These are phyloP conservation scores for Trialeurodes vaporariorum DNA, from an alignment of 1,140 invertebrate species.

Conservation along the genomic window DNA sequence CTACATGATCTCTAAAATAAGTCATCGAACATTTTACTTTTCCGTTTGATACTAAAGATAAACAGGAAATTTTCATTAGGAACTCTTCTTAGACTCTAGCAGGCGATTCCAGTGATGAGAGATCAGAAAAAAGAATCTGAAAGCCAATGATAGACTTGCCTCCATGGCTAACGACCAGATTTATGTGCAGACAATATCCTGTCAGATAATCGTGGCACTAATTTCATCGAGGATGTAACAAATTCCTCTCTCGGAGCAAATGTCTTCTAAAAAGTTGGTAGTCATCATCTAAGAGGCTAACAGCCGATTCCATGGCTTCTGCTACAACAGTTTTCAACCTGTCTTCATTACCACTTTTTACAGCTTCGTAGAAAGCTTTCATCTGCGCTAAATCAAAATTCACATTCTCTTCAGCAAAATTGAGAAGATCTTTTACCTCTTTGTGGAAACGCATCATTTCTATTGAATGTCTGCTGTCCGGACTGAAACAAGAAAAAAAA, in stretches of 20 bases:
- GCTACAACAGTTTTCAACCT: conserved; percentile 5
- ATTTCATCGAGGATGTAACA: neutral
- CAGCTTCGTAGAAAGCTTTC: conserved; percentile 10
- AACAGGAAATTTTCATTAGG: no score
- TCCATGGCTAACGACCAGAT: no score
- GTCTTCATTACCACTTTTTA: conserved; percentile 15
- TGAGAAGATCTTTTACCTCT: conserved; percentile 13
- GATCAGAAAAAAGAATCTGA: no score
- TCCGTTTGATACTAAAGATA: no score
- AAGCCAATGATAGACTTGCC: no score
- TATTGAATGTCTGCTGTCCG: neutral
- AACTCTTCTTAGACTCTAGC: no score
- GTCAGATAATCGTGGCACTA: no score
- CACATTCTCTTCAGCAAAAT: conserved; percentile 15
- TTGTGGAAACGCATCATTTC: conserved; percentile 13
- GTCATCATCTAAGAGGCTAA: conserved; percentile 13
- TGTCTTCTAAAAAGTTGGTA: conserved; percentile 16
- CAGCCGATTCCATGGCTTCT: conserved; percentile 16
- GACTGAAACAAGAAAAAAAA: neutral
- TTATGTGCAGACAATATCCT: no score
- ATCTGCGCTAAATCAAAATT: conserved; percentile 14
- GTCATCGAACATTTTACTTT: no score
- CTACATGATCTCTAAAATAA: no score
- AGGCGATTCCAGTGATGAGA: no score
- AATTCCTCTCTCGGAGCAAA: conserved; percentile 9